phyloP scores from a whole-genome alignment of 2,888 invertebrate genomes.

The Formica aserva region DNA sequence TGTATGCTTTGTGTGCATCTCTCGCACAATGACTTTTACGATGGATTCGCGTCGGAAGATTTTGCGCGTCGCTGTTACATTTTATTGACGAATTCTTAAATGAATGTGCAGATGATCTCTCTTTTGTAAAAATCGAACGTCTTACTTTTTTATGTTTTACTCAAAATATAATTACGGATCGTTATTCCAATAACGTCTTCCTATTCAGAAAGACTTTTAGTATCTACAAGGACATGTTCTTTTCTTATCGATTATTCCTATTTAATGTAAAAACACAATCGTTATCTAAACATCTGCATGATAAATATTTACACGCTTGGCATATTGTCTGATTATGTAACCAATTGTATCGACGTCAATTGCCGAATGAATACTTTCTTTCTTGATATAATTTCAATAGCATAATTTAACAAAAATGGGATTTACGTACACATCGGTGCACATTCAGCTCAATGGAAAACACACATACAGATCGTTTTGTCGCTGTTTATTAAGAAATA shows the following conservation, averaged over 20 bases:
- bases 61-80: neutral
- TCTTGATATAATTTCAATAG: constrained; percentile 32
- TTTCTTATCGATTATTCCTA: constrained; percentile 24
- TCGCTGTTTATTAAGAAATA: constrained; percentile 8
- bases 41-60: neutral
- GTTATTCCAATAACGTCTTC: neutral
- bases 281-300: constrained; percentile 13
- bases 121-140: neutral
- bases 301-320: constrained; percentile 45
- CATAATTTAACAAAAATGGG: constrained; percentile 37
- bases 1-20: constrained; percentile 5
- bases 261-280: constrained; percentile 17
- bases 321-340: constrained; percentile 2
- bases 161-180: constrained; percentile 5
- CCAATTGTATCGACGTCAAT: constrained; percentile 11
- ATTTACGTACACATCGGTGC: constrained; percentile 22
- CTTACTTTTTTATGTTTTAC: neutral
- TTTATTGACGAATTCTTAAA: neutral
- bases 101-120: neutral
- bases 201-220: neutral
- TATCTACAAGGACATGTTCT: neutral
- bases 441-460: constrained; percentile 23
- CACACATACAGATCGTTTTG: neutral
- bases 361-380: constrained; percentile 12
- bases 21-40: neutral